Percentiles rank a stretch among this genome's conserved stretches.
These are phyloP conservation scores for Chouioia cunea DNA, from an alignment of 2,888 invertebrate species.

Conservation along the genomic window DNA sequence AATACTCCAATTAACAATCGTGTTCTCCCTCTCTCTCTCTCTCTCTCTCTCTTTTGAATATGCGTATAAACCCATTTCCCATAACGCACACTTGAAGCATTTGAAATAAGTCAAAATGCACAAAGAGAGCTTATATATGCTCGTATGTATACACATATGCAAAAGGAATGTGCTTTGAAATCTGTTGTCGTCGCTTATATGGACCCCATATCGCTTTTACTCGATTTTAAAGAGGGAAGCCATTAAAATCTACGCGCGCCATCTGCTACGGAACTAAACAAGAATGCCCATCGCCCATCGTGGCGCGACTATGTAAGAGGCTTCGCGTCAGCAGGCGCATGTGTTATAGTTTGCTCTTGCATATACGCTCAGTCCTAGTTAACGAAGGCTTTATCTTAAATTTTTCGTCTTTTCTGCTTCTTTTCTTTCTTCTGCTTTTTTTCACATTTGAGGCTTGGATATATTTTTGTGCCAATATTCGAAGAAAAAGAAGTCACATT, in stretches of 20 bases:
- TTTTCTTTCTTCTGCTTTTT: too few relatives aligned
- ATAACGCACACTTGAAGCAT: not conserved
- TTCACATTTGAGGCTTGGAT: too few relatives aligned
- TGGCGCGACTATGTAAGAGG: slow-evolving; percentile 49
- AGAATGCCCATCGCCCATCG: slow-evolving; percentile 51
- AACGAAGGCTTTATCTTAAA: slow-evolving; percentile 12
- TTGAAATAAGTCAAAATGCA: not conserved
- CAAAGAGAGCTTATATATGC: not conserved
- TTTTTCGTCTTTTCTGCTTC: slow-evolving; percentile 19
- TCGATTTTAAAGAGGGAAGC: slow-evolving; percentile 54
- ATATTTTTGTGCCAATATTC: too few relatives aligned
- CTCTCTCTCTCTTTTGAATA: too few relatives aligned
- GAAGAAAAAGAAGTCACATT: too few relatives aligned
- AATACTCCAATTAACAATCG: too few relatives aligned
- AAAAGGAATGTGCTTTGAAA: too few relatives aligned
- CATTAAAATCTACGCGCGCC: slow-evolving; percentile 53
- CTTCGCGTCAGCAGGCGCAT: slow-evolving; percentile 43
- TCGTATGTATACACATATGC: not conserved
- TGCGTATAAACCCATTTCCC: not conserved
- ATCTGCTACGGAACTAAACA: slow-evolving; percentile 61
- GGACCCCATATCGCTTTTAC: slow-evolving; percentile 43
- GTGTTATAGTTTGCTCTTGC: slow-evolving; percentile 16
- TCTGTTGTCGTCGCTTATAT: too few relatives aligned
- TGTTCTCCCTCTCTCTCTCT: too few relatives aligned
- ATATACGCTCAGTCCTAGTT: slow-evolving; percentile 3